Evolutionary conservation across 2,888 invertebrate genomes (phyloP), one percentile per base, ranked within the genome.

Genomic region (Sinodicranocentrus sp.): DNA sequence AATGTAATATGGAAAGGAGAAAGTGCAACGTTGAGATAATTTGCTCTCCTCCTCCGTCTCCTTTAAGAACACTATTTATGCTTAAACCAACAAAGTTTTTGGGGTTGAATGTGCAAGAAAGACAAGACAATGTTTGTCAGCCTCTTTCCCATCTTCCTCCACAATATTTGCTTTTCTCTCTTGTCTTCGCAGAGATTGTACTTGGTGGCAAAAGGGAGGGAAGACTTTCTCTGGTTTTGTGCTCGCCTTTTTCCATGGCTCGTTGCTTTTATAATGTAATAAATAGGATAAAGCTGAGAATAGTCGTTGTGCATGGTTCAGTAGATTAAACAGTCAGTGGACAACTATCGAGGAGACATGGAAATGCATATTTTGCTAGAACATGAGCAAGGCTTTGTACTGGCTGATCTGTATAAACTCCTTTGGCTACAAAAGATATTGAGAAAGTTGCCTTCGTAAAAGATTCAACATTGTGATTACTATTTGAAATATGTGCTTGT

Each of bases 251-350:
- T 15, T 23, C 6, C 57, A 57, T 21, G 57, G 57, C 23, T 21
- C 57, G 57, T 57, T 57, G 57, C 21, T 57, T 57, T 21, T 57
- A n/a, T 57, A 57, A 57, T 21, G 23, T 57, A 21, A 57, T 21
- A 57, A 57, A 57, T 57, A 8, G 57, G 57, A 5, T 21, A 57
- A 57, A 19, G 57, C n/a, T 57, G 57, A 15, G 23, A 21, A 57
- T 57, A 21, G 57, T 57, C 57, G n/a, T 57, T 57, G n/a, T 57
- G 57, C 57, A 57, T 57, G 57, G 57, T 57, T 57, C 57, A 57
- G 21, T 57, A 5, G 57, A 3, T 33, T 3, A 33, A 33, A 33
- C 15, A 48, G 48, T 48, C 48, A 48, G 48, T 48, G 48, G 48
- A n/a, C n/a, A 15, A n/a, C 2, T 48, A 48, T 48, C 48, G 15